Conservation (phyloP, 2,888 invertebrate species). For the Lutraria lutraria region DNA sequence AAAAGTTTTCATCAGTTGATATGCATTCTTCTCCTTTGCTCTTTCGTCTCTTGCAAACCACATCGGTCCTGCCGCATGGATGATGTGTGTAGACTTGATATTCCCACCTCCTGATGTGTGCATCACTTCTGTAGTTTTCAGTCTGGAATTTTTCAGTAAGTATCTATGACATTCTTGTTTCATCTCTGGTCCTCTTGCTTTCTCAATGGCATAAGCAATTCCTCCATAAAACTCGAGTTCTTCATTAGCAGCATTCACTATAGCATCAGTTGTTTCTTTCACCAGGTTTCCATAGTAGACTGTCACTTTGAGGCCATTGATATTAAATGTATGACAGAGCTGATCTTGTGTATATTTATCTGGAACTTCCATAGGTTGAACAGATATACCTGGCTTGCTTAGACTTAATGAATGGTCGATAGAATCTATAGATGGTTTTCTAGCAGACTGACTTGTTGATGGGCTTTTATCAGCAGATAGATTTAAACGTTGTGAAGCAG, state of each 20-base stretch:
- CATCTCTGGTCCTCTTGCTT: slow-evolving; percentile 66
- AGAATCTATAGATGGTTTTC: slow-evolving; percentile 34
- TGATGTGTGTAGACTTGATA: slow-evolving; percentile 54
- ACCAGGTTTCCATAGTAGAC: slow-evolving; percentile 64
- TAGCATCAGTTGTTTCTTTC: slow-evolving; percentile 62
- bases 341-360: slow-evolving; percentile 54
- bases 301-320: slow-evolving; percentile 56
- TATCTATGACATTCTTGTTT: slow-evolving; percentile 59
- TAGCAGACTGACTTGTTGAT: neutral
- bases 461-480: slow-evolving; percentile 2
- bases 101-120: slow-evolving; percentile 65
- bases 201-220: slow-evolving; percentile 62
- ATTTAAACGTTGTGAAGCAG: neutral
- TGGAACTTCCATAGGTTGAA: slow-evolving; percentile 33
- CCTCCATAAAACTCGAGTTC: slow-evolving; percentile 67
- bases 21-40: slow-evolving; percentile 38
- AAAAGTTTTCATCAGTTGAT: slow-evolving; percentile 61
- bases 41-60: slow-evolving; percentile 50
- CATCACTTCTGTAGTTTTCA: slow-evolving; percentile 60
- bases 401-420: slow-evolving; percentile 33
- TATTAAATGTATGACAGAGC: slow-evolving; percentile 39
- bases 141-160: slow-evolving; percentile 51
- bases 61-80: slow-evolving; percentile 71
- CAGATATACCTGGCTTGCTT: neutral
- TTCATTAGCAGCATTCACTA: slow-evolving; percentile 73